Conservation (phyloP, 2,888 invertebrate genomes). For the Sminthurinus aureus region DNA sequence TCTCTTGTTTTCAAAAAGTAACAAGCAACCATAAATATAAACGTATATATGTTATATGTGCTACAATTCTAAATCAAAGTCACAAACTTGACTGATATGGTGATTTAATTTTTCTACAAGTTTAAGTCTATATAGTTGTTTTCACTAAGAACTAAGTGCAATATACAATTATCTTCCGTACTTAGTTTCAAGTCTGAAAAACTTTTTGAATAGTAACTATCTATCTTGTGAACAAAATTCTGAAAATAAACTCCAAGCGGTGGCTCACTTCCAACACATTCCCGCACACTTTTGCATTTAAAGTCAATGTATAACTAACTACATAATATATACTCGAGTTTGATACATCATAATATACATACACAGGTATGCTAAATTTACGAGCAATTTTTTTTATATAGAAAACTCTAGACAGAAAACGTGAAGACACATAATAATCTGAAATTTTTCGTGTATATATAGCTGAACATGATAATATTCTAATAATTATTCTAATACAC, state of each 20-base stretch:
- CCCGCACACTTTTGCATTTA: conserved; percentile 27
- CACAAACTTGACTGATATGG: background rate
- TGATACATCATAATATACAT: too few species aligned
- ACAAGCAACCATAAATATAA: background rate
- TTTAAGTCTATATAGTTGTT: background rate
- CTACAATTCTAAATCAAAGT: background rate
- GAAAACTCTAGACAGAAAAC: too few species aligned
- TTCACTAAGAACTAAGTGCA: too few species aligned
- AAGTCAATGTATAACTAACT: conserved; percentile 14
- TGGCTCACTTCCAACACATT: conserved; percentile 41
- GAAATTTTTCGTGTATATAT: background rate
- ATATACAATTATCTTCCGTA: background rate
- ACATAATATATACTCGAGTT: background rate
- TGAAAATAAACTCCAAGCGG: conserved; percentile 35
- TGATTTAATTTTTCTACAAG: background rate
- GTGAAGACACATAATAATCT: too few species aligned
- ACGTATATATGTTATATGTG: too few species aligned
- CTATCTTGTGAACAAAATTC: conserved; percentile 32
- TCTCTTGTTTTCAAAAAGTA: background rate
- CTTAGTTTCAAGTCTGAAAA: background rate
- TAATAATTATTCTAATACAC: background rate
- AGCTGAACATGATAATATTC: background rate
- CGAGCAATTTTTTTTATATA: too few species aligned
- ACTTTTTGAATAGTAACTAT: background rate
- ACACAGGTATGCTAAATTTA: too few species aligned